Evolutionary conservation across 92 coral and sea anemone species (phyloP).

Genomic region (Porites evermanni): DNA sequence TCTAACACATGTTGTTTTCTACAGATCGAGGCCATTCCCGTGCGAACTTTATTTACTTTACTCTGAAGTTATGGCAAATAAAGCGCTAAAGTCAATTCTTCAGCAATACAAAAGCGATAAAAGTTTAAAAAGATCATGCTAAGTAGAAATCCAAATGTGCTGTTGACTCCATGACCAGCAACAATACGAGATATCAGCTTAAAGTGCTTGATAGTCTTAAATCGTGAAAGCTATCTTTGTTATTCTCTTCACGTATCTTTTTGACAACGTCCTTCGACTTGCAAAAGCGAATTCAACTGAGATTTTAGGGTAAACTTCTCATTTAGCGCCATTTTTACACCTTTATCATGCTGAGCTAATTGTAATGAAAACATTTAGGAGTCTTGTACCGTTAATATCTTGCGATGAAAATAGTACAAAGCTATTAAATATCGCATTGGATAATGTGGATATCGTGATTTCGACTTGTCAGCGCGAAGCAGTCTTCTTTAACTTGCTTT

Average conservation of each 20-base stretch:
- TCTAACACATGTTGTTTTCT: neutral
- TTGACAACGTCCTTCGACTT: neutral
- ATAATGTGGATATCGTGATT: slow-evolving; percentile 5
- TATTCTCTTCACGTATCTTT: neutral
- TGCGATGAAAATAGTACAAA: neutral
- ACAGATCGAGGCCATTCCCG: no score
- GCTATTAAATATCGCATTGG: neutral
- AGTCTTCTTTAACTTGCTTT: neutral
- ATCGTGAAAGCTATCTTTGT: neutral
- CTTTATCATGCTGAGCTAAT: neutral
- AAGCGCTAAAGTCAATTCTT: slow-evolving; percentile 5
- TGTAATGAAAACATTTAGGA: slow-evolving; percentile 12
- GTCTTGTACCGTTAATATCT: neutral
- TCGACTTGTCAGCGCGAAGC: slow-evolving; percentile 7
- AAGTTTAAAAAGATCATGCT: neutral
- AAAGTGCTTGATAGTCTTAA: slow-evolving; percentile 13
- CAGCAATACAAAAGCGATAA: neutral
- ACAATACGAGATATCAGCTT: slow-evolving; percentile 9
- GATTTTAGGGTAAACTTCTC: neutral
- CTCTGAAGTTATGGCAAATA: neutral
- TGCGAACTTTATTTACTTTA: neutral
- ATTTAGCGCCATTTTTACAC: neutral
- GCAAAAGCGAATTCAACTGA: neutral
- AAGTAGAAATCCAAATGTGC: neutral
- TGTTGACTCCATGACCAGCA: neutral